Conservation (phyloP, 2,113 vertebrate genomes). For the Lutjanus erythropterus region DNA sequence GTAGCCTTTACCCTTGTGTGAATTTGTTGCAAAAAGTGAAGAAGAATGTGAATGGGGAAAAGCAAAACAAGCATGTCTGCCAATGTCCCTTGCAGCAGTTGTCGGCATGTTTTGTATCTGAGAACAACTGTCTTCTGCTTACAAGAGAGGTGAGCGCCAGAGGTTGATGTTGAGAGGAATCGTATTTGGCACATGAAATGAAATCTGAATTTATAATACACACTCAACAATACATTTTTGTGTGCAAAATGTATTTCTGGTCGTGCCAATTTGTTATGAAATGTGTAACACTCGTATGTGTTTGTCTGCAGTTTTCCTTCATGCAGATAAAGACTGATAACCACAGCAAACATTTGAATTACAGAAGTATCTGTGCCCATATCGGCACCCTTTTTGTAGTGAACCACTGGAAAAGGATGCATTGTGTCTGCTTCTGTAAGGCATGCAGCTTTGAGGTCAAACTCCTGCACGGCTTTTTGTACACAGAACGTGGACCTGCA, state of each 20-base stretch:
- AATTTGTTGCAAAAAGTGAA: conserved; percentile 19
- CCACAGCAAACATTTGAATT: conserved; percentile 12
- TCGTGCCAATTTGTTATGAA: neutral
- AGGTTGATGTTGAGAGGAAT: neutral
- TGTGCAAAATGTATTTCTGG: neutral
- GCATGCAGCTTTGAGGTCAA: neutral
- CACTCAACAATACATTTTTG: neutral
- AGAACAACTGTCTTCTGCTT: neutral
- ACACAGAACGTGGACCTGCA: neutral
- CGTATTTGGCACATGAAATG: neutral
- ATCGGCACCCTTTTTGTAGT: neutral
- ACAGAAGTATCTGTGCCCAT: neutral
- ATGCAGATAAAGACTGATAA: conserved; percentile 21
- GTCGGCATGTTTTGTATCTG: neutral
- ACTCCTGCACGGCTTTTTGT: neutral
- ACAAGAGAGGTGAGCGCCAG: conserved; percentile 41
- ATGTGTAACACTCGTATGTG: neutral
- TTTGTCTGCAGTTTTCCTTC: conserved; percentile 20
- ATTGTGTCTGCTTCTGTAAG: neutral
- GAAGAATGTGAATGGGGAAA: neutral
- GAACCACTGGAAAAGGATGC: neutral
- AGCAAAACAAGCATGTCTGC: conserved; percentile 5
- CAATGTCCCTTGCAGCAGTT: conserved; percentile 11
- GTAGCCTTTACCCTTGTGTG: neutral
- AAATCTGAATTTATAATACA: neutral